Evolutionary conservation across 2,797 vertebrate genomes (phyloP), one percentile per base, ranked within the genome.

Genomic region (Pampus argenteus): DNA sequence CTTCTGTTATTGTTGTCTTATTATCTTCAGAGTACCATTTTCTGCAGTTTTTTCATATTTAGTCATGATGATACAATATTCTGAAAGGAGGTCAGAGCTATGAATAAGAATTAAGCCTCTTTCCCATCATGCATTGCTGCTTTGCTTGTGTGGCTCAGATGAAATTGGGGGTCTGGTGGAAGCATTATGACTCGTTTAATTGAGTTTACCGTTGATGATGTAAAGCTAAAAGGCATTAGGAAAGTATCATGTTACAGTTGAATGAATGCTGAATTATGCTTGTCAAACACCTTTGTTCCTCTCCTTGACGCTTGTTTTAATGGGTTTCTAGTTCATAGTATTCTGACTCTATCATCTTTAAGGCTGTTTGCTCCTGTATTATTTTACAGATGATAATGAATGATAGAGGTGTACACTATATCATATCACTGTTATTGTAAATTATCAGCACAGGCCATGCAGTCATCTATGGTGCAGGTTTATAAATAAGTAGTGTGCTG

Each of bases 1-100:
- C 50, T 54, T 73, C 77, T 74, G 72, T 83, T 79, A 81, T 74
- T 49, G 75, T 52, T 62, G 49, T 64, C 58, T 60, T 58, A 69
- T 61, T 71, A 59, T 76, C 62, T 20, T 57, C n/a, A 0, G 8
- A 57, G 64, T 54, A 11, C 10, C 28, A 2, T 55, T 59, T 86
- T 72, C 29, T 63, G 7, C 4, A 3, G n/a, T 17, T 47, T 50
- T 71, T 72, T 76, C 63, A 60, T 64, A 51, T 76, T 71, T 51
- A 22, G 47, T 34, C 51, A 52, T 14, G 9, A 50, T 49, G 60
- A 78, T 17, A 49, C 31, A 25, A 0, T 6, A 25, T 14, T 58
- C 1, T 47, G 15, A 15, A 23, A 64, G 34, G 49, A 38, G 18
- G 40, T 58, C 14, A 34, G 17, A 61, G 23, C 34, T 51, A 22